phyloP scores from a whole-genome alignment of 2,113 vertebrate genomes.

The Panthera uncia region DNA sequence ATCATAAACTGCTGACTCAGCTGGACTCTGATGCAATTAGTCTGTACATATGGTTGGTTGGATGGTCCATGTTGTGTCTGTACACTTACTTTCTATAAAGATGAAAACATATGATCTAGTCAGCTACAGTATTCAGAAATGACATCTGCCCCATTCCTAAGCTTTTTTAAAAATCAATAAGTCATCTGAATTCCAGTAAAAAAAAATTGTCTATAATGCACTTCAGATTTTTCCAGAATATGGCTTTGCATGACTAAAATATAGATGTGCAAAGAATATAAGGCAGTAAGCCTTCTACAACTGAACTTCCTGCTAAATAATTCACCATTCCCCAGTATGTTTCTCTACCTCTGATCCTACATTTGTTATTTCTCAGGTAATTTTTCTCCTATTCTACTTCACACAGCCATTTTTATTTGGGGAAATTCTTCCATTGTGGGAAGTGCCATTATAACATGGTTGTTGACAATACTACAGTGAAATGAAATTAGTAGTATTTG shows the following conservation, averaged over 20 bases:
- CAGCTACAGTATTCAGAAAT: slow-evolving; percentile 35
- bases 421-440: background rate
- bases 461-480: background rate
- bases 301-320: background rate
- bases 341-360: background rate
- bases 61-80: slow-evolving; percentile 49
- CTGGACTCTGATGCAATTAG: slow-evolving; percentile 73
- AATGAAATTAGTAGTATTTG: background rate
- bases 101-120: slow-evolving; percentile 71
- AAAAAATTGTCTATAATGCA: slow-evolving; percentile 41
- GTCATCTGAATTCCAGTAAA: slow-evolving; percentile 49
- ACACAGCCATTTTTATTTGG: background rate
- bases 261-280: background rate
- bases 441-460: background rate
- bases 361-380: background rate
- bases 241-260: slow-evolving; percentile 5
- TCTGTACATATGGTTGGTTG: slow-evolving; percentile 54
- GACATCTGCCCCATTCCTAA: slow-evolving; percentile 59
- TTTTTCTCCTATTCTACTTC: background rate
- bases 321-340: background rate
- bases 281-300: background rate
- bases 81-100: slow-evolving; percentile 71
- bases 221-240: slow-evolving; percentile 5
- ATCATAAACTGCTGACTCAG: slow-evolving; percentile 66
- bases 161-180: slow-evolving; percentile 38